Conservation (phyloP, 2,113 vertebrate genomes). For the Urocynchramus pylzowi region DNA sequence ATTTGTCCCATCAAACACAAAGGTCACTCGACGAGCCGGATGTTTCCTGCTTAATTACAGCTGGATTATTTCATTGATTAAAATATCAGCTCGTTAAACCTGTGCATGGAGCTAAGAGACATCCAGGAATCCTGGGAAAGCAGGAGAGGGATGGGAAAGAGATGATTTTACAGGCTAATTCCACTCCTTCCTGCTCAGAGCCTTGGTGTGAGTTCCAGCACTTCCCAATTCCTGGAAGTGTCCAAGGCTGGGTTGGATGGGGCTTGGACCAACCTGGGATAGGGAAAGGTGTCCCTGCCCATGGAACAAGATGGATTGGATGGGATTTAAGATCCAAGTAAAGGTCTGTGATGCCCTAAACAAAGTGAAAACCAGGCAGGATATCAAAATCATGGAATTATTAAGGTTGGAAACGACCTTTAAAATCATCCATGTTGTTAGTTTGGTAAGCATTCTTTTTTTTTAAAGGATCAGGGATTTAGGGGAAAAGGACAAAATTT, state of each 20-base stretch:
- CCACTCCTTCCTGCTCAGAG: neutral
- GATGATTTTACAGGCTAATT: neutral
- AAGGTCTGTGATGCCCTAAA: neutral
- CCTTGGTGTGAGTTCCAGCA: rapidly evolving
- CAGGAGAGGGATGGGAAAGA: neutral
- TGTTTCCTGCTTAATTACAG: conserved; percentile 42
- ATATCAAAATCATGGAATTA: neutral
- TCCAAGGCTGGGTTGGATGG: rapidly evolving
- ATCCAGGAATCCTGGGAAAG: neutral
- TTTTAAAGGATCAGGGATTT: neutral
- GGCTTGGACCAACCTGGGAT: neutral
- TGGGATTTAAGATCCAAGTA: neutral
- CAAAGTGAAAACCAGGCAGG: neutral
- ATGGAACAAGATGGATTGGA: neutral
- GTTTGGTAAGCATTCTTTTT: rapidly evolving
- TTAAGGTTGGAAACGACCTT: neutral
- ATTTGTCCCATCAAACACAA: conserved; percentile 44
- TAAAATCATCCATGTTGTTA: neutral
- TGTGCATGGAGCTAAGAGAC: neutral
- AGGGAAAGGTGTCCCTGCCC: neutral
- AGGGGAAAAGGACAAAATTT: neutral
- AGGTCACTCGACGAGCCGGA: conserved; percentile 16
- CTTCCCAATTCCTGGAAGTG: neutral
- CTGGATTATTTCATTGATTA: conserved; percentile 35
- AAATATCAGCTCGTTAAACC: neutral